Evolutionary conservation across 2,888 invertebrate species (phyloP), one percentile per base, ranked within the genome.

Genomic region (Byasa hedistus): DNA sequence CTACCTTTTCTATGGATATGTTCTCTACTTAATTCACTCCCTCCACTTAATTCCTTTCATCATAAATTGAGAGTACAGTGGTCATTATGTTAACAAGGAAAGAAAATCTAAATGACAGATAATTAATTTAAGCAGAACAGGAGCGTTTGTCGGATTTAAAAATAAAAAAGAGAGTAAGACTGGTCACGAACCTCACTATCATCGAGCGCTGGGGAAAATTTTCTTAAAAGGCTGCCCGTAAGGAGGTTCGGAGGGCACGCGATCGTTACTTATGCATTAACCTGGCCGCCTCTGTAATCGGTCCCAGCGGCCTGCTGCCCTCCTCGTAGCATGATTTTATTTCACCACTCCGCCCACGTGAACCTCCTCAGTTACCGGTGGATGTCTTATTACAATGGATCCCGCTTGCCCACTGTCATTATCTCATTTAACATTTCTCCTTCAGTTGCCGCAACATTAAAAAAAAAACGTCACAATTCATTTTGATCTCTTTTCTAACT

Each of bases 261-360:
- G 82, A 88, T 86, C 92, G 92, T 93, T 92, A 93, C 90, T 93
- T 93, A 93, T 93, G 93, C 93, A 93, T 93, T 92, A 92, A 89
- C 85, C 84, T 79, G 86, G 82, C 82, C 83, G 84, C 85, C 83
- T 82, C 79, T 79, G 83, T 91, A 93, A 93, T 89, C 88, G 92
- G 79, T 91, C 92, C 92, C 92, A 70, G 57, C 83, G 86, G 76
- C 69, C 63, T 63, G 66, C 54, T 70, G 72, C 68, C 70, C 78
- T 68, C 82, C 82, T 73, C 74, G 72, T 72, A 79, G 75, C 79
- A 85, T 84, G 83, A 85, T 85, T 86, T 85, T 81, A 82, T 83
- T 85, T 78, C 68, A 73, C 79, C 79, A 79, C 78, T 80, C 78
- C 72, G 72, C 77, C 74, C 71, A 69, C 72, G 72, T 73, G 72